These are phyloP conservation scores for Aphis gossypii DNA, from an alignment of 1,140 invertebrate species.

Conservation along the genomic window DNA sequence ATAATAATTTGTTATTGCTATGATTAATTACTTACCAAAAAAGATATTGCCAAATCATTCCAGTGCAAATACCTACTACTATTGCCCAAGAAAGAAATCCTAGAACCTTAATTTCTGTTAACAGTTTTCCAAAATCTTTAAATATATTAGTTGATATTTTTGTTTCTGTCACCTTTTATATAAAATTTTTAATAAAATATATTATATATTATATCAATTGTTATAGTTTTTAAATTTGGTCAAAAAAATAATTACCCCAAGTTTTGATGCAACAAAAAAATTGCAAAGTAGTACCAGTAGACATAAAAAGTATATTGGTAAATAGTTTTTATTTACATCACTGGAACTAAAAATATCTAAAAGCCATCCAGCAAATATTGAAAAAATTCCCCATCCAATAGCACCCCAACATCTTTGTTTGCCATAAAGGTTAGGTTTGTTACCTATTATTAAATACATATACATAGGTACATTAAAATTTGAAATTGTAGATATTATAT, in stretches of 20 bases:
- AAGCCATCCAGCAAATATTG: conserved; percentile 76
- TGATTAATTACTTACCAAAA: conserved; percentile 69
- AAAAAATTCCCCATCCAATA: conserved; percentile 80
- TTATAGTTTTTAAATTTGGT: conserved; percentile 16
- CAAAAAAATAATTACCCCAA: conserved; percentile 63
- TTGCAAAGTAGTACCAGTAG: conserved; percentile 74
- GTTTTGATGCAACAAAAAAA: conserved; percentile 71
- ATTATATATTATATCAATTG: background rate
- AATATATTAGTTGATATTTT: conserved; percentile 72
- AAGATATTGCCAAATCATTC: conserved; percentile 87
- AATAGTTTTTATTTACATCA: conserved; percentile 75
- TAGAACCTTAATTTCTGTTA: conserved; percentile 71
- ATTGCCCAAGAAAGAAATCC: conserved; percentile 81
- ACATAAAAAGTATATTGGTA: conserved; percentile 78
- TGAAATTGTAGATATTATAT: background rate
- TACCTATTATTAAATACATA: conserved; percentile 65
- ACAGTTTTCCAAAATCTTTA: conserved; percentile 71
- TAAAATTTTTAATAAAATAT: conserved; percentile 51
- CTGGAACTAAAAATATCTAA: conserved; percentile 76
- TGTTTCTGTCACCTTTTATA: conserved; percentile 69
- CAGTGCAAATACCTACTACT: conserved; percentile 82
- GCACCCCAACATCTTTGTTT: conserved; percentile 84
- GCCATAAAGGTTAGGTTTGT: conserved; percentile 75
- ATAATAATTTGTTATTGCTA: background rate
- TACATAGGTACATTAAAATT: background rate